Conservation (phyloP, 2,888 invertebrate genomes). For the Ochlodes sylvanus region DNA sequence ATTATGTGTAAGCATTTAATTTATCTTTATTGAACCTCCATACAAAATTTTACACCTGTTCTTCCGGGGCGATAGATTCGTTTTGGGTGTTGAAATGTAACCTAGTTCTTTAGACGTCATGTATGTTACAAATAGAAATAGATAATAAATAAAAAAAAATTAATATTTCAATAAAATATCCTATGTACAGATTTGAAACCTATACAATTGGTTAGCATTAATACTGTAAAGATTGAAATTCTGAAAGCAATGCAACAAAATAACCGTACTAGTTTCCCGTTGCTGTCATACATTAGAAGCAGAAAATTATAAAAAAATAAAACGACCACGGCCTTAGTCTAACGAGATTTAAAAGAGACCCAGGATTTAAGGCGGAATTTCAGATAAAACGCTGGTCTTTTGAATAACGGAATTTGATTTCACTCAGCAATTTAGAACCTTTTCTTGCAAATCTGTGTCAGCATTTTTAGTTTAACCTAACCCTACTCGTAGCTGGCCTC, state of each 20-base stretch:
- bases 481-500: neutral
- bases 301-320: constrained; percentile 13
- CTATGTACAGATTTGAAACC: too few relatives aligned
- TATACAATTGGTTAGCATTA: too few relatives aligned
- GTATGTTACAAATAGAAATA: too few relatives aligned
- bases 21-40: too few relatives aligned
- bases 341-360: constrained; percentile 18
- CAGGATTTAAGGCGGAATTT: constrained; percentile 15
- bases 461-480: constrained; percentile 21
- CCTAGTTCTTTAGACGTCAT: too few relatives aligned
- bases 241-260: neutral
- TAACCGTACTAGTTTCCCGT: neutral
- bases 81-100: too few relatives aligned
- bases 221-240: too few relatives aligned
- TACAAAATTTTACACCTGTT: too few relatives aligned
- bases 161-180: too few relatives aligned
- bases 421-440: constrained; percentile 25
- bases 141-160: too few relatives aligned
- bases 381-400: constrained; percentile 13
- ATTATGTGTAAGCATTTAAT: too few relatives aligned
- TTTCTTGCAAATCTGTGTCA: constrained; percentile 24
- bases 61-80: too few relatives aligned
- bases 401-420: constrained; percentile 23
- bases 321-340: neutral
- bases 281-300: neutral